Percentiles rank a stretch among this genome's conserved stretches.
Conservation (phyloP, 2,888 invertebrate genomes). For the Leucophora obtusa region DNA sequence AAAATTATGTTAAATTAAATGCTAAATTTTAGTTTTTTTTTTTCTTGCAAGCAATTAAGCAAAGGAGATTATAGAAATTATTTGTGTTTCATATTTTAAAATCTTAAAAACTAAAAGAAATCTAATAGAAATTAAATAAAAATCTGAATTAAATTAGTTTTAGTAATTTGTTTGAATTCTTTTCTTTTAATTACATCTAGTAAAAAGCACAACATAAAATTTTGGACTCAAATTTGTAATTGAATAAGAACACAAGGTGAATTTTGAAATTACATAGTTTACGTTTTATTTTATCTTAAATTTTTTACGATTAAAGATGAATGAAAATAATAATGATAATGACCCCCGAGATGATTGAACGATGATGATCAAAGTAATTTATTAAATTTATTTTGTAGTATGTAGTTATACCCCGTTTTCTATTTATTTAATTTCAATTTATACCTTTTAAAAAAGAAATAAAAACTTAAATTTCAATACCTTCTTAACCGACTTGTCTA, state of each 20-base stretch:
- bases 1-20: conserved; percentile 23
- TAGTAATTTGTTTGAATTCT: conserved; percentile 28
- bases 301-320: background rate
- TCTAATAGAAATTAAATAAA: conserved; percentile 63
- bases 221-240: conserved; percentile 59
- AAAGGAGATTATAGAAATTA: background rate
- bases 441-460: conserved; percentile 24
- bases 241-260: conserved; percentile 64
- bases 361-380: background rate
- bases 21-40: conserved; percentile 1
- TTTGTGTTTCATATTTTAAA: conserved; percentile 16
- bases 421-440: background rate
- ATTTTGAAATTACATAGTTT: conserved; percentile 51
- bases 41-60: conserved; percentile 61
- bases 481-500: conserved; percentile 61
- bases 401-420: conserved; percentile 9
- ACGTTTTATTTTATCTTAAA: conserved; percentile 19
- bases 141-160: conserved; percentile 68
- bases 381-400: conserved; percentile 11
- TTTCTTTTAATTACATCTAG: conserved; percentile 69
- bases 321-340: conserved; percentile 31
- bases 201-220: conserved; percentile 59
- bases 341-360: conserved; percentile 18
- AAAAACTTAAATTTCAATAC: conserved; percentile 8
- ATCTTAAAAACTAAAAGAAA: conserved; percentile 38